These are phyloP conservation scores for Piliocolobus tephrosceles DNA, from an alignment of 2,113 vertebrate genomes.

Conservation along the genomic window DNA sequence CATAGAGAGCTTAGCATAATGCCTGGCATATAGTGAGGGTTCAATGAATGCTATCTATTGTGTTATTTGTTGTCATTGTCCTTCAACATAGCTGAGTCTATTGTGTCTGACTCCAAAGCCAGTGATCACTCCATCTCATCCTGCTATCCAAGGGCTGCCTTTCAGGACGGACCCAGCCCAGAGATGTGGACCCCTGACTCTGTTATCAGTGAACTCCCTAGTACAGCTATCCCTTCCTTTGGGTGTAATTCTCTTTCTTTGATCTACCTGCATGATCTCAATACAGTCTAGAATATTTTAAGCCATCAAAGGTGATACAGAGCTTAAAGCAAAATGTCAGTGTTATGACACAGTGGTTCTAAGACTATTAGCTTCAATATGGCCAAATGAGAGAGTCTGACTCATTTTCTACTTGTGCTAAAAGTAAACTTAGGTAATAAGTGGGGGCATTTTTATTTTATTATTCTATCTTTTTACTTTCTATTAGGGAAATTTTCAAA, in stretches of 20 bases:
- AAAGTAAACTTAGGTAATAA: not conserved
- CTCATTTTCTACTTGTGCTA: not conserved
- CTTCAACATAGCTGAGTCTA: not conserved
- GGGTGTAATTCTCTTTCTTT: not conserved
- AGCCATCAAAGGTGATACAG: not conserved
- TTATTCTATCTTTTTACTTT: conserved; percentile 30
- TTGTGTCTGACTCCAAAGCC: not conserved
- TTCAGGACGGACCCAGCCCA: not conserved
- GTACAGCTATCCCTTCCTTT: not conserved
- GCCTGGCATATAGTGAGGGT: not conserved
- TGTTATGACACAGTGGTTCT: not conserved
- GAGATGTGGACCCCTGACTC: not conserved
- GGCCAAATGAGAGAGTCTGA: not conserved
- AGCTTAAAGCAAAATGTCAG: not conserved
- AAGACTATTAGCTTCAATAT: conserved; percentile 2
- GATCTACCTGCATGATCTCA: not conserved
- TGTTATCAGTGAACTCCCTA: not conserved
- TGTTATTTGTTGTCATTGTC: not conserved
- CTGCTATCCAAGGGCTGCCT: not conserved
- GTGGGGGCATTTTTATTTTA: not conserved
- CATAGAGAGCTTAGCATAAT: not conserved
- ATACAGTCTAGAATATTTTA: not conserved
- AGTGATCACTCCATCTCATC: not conserved
- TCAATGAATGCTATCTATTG: not conserved
- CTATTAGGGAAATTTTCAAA: not conserved